Conservation (phyloP, 2,888 invertebrate genomes). For the Smittia sp. region DNA sequence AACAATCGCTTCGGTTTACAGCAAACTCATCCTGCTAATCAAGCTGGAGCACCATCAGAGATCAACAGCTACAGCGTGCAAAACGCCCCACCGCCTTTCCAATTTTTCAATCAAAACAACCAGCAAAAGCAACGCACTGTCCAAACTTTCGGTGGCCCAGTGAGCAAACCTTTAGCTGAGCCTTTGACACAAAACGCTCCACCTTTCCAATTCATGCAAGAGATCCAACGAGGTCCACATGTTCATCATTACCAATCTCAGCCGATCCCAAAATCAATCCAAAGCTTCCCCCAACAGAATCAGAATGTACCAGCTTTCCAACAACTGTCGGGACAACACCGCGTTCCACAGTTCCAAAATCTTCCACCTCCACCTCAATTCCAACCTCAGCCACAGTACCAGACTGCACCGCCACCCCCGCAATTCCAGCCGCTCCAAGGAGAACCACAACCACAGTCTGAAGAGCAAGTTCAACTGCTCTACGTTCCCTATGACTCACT, state of each 20-base stretch:
- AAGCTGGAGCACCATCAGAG: constrained; percentile 2
- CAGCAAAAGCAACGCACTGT: constrained; percentile 30
- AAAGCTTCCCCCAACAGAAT: constrained; percentile 28
- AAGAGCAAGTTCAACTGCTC: constrained; percentile 63
- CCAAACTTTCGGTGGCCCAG: constrained; percentile 30
- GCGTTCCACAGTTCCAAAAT: constrained; percentile 44
- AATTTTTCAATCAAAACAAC: constrained; percentile 9
- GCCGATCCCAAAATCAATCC: constrained; percentile 22
- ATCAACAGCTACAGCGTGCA: constrained; percentile 24
- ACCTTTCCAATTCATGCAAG: constrained; percentile 39
- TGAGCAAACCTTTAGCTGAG: constrained; percentile 39
- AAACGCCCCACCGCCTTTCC: constrained; percentile 31
- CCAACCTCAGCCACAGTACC: constrained; percentile 17
- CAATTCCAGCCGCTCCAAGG: constrained; percentile 39
- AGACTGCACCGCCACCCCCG: constrained; percentile 28
- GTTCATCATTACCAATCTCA: constrained; percentile 40
- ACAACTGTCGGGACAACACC: constrained; percentile 43
- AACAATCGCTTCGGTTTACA: constrained; percentile 33
- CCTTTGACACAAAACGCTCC: constrained; percentile 26
- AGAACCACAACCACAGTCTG: constrained; percentile 42
- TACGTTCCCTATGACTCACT: constrained; percentile 79
- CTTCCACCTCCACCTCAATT: constrained; percentile 15
- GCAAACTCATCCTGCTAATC: constrained; percentile 39
- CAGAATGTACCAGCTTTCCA: constrained; percentile 43
- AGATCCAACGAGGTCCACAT: constrained; percentile 40